A percentile compares a stretch with the other conserved stretches of the same genome.
phyloP scores from a whole-genome alignment of 2,888 invertebrate genomes.

The Himalopsyche kuldschensis region DNA sequence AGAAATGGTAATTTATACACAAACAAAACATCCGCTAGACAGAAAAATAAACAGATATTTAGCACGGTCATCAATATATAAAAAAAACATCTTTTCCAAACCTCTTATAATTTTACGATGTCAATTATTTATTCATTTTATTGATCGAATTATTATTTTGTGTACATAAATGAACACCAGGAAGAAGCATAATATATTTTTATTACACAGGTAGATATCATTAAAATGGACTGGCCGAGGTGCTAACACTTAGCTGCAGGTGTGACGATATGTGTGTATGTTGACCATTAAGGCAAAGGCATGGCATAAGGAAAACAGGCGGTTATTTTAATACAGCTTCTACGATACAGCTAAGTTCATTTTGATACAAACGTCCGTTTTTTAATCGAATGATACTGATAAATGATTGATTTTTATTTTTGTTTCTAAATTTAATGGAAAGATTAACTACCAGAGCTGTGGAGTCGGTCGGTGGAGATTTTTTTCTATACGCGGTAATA shows the following conservation, averaged over 20 bases:
- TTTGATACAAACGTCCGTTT: too few species aligned
- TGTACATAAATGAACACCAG: background rate
- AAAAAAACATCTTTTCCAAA: background rate
- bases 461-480: too few species aligned
- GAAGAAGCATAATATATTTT: background rate
- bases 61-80: background rate
- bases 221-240: background rate
- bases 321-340: too few species aligned
- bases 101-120: background rate
- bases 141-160: background rate
- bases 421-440: too few species aligned
- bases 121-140: background rate
- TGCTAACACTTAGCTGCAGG: background rate
- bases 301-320: background rate
- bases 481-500: too few species aligned
- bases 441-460: too few species aligned
- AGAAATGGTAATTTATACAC: too few species aligned
- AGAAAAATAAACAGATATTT: background rate
- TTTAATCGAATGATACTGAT: too few species aligned
- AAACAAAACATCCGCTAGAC: background rate
- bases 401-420: too few species aligned
- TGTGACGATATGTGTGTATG: background rate
- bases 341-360: too few species aligned
- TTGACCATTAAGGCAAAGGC: background rate
- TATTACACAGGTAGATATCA: background rate